Evolutionary conservation across 2,113 vertebrate species (phyloP).

Genomic region (Australoheros scitulus): DNA sequence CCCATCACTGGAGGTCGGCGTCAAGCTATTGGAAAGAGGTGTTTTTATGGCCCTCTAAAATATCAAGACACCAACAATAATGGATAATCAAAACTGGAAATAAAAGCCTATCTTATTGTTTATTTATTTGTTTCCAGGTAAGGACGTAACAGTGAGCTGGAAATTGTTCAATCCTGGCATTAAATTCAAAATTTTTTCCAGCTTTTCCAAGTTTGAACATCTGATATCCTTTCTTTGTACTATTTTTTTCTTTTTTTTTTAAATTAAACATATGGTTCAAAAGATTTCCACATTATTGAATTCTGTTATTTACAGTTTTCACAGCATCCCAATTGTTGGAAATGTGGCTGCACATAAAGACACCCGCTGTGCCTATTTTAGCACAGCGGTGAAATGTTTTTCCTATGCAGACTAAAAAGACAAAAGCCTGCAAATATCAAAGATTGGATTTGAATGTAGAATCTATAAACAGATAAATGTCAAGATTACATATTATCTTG

Average conservation of each 20-base stretch:
- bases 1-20: background rate
- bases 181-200: background rate
- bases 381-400: background rate
- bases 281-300: background rate
- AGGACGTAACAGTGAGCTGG: background rate
- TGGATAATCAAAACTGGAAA: background rate
- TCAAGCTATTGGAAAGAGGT: background rate
- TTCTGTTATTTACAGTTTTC: slow-evolving; percentile 1
- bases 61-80: background rate
- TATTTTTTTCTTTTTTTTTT: background rate
- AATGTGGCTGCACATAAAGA: background rate
- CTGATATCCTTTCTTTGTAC: background rate
- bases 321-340: background rate
- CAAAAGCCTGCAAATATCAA: slow-evolving; percentile 9
- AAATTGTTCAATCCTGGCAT: background rate
- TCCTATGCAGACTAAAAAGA: background rate
- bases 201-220: background rate
- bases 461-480: slow-evolving; percentile 17
- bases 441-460: slow-evolving; percentile 26
- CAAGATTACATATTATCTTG: slow-evolving; percentile 45
- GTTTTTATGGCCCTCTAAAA: background rate
- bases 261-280: background rate
- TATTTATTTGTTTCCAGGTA: background rate
- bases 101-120: background rate
- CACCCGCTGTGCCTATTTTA: background rate